Base-by-base conservation (phyloP, 2,113 vertebrate species). In the Alethe diademata region DNA sequence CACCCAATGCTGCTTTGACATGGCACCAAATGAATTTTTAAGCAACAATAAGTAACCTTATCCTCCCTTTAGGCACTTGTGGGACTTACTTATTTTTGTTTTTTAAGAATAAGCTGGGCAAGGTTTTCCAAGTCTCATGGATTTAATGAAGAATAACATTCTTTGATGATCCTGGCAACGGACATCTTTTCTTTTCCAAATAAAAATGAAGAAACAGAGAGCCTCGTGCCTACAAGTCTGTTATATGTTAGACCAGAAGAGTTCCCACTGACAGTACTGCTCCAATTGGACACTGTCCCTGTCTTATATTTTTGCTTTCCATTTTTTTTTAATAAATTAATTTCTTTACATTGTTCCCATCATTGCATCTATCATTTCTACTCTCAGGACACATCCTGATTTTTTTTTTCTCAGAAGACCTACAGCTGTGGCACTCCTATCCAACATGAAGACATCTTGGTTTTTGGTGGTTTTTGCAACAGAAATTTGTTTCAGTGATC, bases 1-100 rank as follows among this genome's bases (percentile, higher is more conserved):
- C 79, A 88, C 75, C 88, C 78, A 91, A 42, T 78, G 71, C 78
- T 96, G 80, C 71, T 94, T 93, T 97, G 91, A 94, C 25, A 1
- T 78, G 42, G 47, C 86, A 92, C 25, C 35, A 62, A 93, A 91
- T 90, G 62, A 88, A 81, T 96, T 96, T 96, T 96, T 91, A 90
- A 96, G 61, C 79, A 91, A 96, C 78, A 94, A 66, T 70, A 78
- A 91, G 90, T 93, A 97, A 97, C n/a, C 51, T 81, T 96, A 97
- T 94, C 78, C 80, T 94, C 90, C 94, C 90, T 92, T 58, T 69
- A 92, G 86, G 83, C 57, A 61, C 26, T 94, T 91, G 12, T 40
- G 70, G 61, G 14, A 50, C 43, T 86, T 87, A 90, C 54, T 97
- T 92, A 61, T 54, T 94, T 97, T 92, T 87, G 40, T 92, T 96